Percentiles rank a stretch among this genome's conserved stretches.
Evolutionary conservation across 2,797 vertebrate genomes (phyloP).

Genomic region (Otus scops): DNA sequence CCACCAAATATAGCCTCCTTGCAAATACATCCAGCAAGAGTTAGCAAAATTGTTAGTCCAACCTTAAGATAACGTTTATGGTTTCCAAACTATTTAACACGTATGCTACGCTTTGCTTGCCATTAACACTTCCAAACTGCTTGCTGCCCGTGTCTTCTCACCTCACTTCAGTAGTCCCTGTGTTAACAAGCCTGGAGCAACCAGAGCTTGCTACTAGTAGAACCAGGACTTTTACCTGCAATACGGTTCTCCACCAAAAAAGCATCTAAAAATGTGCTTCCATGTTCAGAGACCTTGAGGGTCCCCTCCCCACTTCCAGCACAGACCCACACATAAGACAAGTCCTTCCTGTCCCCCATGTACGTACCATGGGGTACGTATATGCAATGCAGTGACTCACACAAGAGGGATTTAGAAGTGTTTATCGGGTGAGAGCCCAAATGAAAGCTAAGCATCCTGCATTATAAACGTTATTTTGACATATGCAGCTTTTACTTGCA

Average conservation of each 20-base stretch:
- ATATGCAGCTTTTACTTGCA: background rate
- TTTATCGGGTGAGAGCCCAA: background rate
- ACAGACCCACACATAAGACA: fast-evolving
- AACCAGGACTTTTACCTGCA: background rate
- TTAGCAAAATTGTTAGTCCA: background rate
- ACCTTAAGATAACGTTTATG: background rate
- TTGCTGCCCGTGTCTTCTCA: background rate
- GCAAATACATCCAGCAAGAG: background rate
- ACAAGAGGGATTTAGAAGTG: background rate
- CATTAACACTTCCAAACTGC: background rate
- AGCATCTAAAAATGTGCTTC: fast-evolving
- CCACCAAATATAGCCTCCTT: background rate
- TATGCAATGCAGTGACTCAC: background rate
- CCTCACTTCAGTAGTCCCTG: background rate
- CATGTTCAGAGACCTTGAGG: fast-evolving
- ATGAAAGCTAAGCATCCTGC: background rate
- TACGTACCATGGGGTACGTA: too few species aligned
- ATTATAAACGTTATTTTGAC: background rate
- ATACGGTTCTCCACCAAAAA: background rate
- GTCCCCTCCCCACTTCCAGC: background rate
- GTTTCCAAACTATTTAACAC: background rate
- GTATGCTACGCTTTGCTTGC: background rate
- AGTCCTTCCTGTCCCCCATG: background rate
- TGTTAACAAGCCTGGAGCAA: background rate
- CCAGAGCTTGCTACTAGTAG: background rate